A percentile compares a stretch with the other conserved stretches of the same genome.
These are phyloP conservation scores for Diabrotica balteata DNA, from an alignment of 2,888 invertebrate species.

Conservation along the genomic window DNA sequence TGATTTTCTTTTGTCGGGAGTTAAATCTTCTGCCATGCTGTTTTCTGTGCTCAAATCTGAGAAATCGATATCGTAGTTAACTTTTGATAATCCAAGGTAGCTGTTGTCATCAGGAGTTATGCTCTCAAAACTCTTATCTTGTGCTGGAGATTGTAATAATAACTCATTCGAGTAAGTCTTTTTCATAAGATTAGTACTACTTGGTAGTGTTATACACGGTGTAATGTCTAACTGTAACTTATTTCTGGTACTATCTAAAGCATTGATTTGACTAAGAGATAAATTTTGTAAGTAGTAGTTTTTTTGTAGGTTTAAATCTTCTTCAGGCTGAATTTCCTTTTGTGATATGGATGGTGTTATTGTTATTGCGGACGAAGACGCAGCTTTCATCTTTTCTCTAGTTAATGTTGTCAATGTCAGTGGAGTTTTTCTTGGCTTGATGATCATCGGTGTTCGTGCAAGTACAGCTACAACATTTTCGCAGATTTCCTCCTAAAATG, in stretches of 20 bases:
- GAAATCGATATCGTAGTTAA: slow-evolving; percentile 79
- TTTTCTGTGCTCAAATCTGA: slow-evolving; percentile 78
- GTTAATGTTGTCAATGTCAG: slow-evolving; percentile 64
- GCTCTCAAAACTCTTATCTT: slow-evolving; percentile 64
- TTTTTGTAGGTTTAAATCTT: slow-evolving; percentile 24
- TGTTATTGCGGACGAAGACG: background rate
- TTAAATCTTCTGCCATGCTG: slow-evolving; percentile 68
- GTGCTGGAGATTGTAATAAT: slow-evolving; percentile 44
- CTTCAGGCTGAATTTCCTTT: slow-evolving; percentile 1
- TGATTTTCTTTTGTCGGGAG: slow-evolving; percentile 54
- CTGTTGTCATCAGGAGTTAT: slow-evolving; percentile 70
- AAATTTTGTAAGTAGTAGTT: slow-evolving; percentile 55
- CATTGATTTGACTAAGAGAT: slow-evolving; percentile 45
- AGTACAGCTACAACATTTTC: slow-evolving; percentile 76
- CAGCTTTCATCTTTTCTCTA: slow-evolving; percentile 36
- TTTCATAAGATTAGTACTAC: slow-evolving; percentile 45
- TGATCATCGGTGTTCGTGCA: slow-evolving; percentile 75
- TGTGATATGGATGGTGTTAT: background rate
- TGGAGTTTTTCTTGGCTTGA: slow-evolving; percentile 71
- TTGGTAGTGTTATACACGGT: slow-evolving; percentile 56
- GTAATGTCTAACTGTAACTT: slow-evolving; percentile 54
- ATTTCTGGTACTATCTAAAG: slow-evolving; percentile 46
- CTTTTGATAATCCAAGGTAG: slow-evolving; percentile 70
- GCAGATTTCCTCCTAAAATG: slow-evolving; percentile 72
- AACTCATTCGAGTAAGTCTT: slow-evolving; percentile 62